Evolutionary conservation across 1,140 invertebrate genomes (phyloP).

Genomic region (Gryllus bimaculatus): DNA sequence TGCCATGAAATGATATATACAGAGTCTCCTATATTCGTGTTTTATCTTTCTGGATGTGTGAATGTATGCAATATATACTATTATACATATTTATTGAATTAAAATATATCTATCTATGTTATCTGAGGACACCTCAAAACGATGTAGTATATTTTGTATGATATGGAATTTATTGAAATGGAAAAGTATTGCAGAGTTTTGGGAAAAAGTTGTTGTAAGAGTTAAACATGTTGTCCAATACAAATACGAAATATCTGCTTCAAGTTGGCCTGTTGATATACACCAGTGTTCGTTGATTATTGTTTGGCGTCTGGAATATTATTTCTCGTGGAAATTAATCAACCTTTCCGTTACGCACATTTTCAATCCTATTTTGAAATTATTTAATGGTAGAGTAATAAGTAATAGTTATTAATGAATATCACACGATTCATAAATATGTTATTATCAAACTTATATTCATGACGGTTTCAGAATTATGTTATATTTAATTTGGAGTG

Average conservation of each 20-base stretch:
- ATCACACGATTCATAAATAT: too few relatives aligned
- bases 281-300: too few relatives aligned
- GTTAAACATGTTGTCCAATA: background rate
- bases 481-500: too few relatives aligned
- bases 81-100: background rate
- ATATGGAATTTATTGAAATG: background rate
- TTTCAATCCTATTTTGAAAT: too few relatives aligned
- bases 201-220: background rate
- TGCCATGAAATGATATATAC: background rate
- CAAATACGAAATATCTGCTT: background rate
- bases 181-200: background rate
- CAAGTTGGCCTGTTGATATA: background rate
- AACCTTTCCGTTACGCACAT: too few relatives aligned
- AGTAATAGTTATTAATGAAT: too few relatives aligned
- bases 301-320: too few relatives aligned
- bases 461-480: too few relatives aligned
- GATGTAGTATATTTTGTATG: background rate
- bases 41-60: background rate
- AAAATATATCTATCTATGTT: background rate
- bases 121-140: background rate
- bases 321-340: too few relatives aligned
- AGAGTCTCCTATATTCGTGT: background rate
- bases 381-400: too few relatives aligned
- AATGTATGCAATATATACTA: background rate
- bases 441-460: too few relatives aligned